Evolutionary conservation across 2,888 invertebrate genomes (phyloP).

Genomic region (Xiphydria camelus): DNA sequence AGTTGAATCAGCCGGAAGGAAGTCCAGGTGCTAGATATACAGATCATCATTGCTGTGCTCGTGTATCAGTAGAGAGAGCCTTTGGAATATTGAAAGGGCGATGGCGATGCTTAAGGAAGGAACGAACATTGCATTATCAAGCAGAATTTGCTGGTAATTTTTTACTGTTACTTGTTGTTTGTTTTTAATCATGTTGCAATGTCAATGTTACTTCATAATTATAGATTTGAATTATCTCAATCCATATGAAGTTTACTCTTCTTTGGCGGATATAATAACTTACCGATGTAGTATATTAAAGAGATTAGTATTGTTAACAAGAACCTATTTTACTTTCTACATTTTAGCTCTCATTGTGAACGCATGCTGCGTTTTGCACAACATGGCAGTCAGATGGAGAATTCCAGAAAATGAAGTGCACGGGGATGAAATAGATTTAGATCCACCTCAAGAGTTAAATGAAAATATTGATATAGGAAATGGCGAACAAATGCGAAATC

Average conservation of each 20-base stretch:
- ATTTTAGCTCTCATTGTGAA: constrained; percentile 2
- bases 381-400: constrained; percentile 1
- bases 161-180: too few relatives aligned
- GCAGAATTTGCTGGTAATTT: constrained; percentile 3
- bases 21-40: constrained; percentile 7
- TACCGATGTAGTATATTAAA: neutral
- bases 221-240: too few relatives aligned
- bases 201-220: too few relatives aligned
- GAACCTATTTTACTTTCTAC: too few relatives aligned
- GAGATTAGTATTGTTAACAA: neutral
- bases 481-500: too few relatives aligned
- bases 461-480: too few relatives aligned
- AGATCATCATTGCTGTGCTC: constrained; percentile 6
- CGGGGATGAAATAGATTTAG: constrained; percentile 10
- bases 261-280: neutral
- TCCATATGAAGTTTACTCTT: too few relatives aligned
- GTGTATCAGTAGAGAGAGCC: constrained; percentile 2
- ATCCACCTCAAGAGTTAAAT: constrained; percentile 1
- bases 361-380: neutral
- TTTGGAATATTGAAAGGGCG: constrained; percentile 2
- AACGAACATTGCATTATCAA: neutral
- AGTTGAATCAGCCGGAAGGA: constrained; percentile 9
- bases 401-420: constrained; percentile 1
- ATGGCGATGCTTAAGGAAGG: constrained; percentile 1
- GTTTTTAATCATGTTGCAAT: neutral